A percentile compares a stretch with the other conserved stretches of the same genome.
Conservation (phyloP, 2,113 vertebrate genomes). For the Chitala chitala region DNA sequence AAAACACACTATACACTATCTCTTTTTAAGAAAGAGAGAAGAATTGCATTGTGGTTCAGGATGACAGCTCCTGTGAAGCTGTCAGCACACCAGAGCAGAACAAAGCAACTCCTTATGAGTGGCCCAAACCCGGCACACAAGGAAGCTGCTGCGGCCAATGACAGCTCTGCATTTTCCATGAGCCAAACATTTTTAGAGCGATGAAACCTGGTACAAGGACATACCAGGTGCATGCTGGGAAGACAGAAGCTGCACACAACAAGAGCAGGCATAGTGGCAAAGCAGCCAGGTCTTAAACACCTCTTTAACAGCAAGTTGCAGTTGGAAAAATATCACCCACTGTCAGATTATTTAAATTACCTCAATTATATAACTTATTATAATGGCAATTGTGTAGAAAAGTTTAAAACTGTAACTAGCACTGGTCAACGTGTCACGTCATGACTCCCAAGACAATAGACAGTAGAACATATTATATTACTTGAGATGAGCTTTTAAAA, state of each 20-base stretch:
- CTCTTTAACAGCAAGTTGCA: background rate
- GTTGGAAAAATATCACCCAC: too few species aligned
- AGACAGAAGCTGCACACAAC: background rate
- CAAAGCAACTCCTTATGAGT: background rate
- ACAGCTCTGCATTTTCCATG: background rate
- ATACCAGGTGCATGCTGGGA: background rate
- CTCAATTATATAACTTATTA: too few species aligned
- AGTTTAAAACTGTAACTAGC: too few species aligned
- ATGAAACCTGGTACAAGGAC: background rate
- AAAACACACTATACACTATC: too few species aligned
- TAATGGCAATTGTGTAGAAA: too few species aligned
- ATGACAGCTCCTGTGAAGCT: constrained; percentile 8
- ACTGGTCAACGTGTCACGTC: too few species aligned
- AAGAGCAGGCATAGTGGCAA: too few species aligned
- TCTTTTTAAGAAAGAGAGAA: background rate
- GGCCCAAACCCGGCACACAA: background rate
- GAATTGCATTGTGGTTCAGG: background rate
- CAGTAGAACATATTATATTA: too few species aligned
- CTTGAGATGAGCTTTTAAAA: too few species aligned
- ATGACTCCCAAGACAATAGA: too few species aligned
- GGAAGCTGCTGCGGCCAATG: background rate
- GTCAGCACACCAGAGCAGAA: background rate
- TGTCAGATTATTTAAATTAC: background rate
- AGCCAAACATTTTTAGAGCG: background rate
- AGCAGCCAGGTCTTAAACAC: background rate